Conservation (phyloP, 2,113 vertebrate species). For the Gadus macrocephalus region DNA sequence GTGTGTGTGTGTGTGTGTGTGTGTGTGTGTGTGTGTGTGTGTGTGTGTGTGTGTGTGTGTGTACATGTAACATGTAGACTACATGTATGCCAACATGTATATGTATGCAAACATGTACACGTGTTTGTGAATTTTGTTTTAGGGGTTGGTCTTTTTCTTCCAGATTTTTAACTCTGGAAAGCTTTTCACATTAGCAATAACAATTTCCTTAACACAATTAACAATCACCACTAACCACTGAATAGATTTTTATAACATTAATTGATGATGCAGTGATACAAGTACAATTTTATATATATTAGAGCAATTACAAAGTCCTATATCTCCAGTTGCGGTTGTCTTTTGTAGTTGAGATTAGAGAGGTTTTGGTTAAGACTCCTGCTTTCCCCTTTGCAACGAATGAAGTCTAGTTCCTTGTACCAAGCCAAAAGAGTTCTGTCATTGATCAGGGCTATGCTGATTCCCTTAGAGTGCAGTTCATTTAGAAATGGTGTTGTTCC, state of each 20-base stretch:
- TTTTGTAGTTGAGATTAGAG: too few relatives aligned
- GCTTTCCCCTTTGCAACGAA: too few relatives aligned
- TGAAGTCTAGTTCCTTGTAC: background rate
- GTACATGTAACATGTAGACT: too few relatives aligned
- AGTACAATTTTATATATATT: too few relatives aligned
- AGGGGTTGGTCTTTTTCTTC: background rate
- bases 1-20: background rate
- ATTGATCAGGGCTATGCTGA: constrained; percentile 28
- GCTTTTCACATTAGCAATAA: constrained; percentile 1
- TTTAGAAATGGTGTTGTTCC: constrained; percentile 60
- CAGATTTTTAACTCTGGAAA: background rate
- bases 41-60: background rate
- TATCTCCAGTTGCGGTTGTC: too few relatives aligned
- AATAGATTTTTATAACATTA: background rate
- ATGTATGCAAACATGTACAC: too few relatives aligned
- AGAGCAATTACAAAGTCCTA: too few relatives aligned
- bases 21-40: constrained; percentile 36
- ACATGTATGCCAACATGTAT: too few relatives aligned
- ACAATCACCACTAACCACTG: background rate
- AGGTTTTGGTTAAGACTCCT: too few relatives aligned
- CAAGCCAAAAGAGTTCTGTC: constrained; percentile 38
- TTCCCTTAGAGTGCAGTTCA: constrained; percentile 42
- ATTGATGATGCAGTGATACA: background rate
- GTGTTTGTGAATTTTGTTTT: background rate
- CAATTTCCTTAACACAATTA: background rate